Conservation (phyloP, 2,888 invertebrate species). For the Trichogramma evanescens region DNA sequence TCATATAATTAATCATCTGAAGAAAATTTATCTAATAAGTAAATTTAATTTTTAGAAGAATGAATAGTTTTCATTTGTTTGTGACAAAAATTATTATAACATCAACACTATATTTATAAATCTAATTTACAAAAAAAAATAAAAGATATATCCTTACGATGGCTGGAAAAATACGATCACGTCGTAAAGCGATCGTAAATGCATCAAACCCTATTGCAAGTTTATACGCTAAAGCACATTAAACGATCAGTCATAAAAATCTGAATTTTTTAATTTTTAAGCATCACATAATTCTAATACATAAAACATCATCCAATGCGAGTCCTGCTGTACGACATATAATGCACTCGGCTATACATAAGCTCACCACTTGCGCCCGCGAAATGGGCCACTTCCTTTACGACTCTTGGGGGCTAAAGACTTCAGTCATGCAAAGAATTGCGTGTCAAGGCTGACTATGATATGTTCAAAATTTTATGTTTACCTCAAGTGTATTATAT, state of each 20-base stretch:
- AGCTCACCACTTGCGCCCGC: not conserved
- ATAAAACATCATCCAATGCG: not conserved
- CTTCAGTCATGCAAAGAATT: slow-evolving; percentile 32
- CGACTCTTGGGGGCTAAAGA: slow-evolving; percentile 4
- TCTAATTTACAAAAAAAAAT: too few species aligned
- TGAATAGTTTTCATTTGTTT: too few species aligned
- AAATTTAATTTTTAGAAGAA: too few species aligned
- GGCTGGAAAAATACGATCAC: not conserved
- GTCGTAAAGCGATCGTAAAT: slow-evolving; percentile 18
- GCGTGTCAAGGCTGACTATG: slow-evolving; percentile 37
- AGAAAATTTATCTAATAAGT: too few species aligned
- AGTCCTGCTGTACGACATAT: too few species aligned
- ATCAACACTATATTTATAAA: too few species aligned
- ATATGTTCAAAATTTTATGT: slow-evolving; percentile 29
- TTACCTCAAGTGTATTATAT: slow-evolving; percentile 21
- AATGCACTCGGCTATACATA: too few species aligned
- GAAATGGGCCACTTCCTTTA: slow-evolving; percentile 17
- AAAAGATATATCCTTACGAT: not conserved
- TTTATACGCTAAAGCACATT: slow-evolving; percentile 14
- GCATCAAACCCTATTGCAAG: slow-evolving; percentile 16
- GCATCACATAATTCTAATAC: slow-evolving; percentile 21
- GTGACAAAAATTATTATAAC: too few species aligned
- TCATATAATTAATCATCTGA: too few species aligned
- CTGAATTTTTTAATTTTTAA: slow-evolving; percentile 23
- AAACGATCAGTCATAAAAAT: slow-evolving; percentile 23